Conservation (phyloP, 2,797 vertebrate species). For the Rhinogobio ventralis region DNA sequence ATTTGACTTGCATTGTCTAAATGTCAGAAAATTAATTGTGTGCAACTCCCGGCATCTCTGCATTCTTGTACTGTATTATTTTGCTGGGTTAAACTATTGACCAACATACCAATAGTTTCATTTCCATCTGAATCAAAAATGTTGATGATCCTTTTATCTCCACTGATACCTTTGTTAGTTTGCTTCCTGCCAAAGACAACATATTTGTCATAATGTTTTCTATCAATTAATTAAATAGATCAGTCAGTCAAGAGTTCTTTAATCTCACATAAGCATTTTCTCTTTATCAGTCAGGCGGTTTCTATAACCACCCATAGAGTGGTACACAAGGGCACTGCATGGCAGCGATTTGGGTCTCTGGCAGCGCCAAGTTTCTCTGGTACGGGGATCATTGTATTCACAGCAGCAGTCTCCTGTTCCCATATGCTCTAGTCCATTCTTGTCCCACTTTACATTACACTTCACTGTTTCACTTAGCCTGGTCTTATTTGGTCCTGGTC, state of each 20-base stretch:
- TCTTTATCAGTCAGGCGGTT: constrained; percentile 74
- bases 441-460: constrained; percentile 73
- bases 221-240: background rate
- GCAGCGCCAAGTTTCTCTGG: constrained; percentile 83
- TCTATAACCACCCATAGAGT: constrained; percentile 81
- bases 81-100: background rate
- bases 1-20: background rate
- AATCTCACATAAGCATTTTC: constrained; percentile 40
- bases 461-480: constrained; percentile 73
- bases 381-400: constrained; percentile 81
- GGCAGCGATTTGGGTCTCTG: constrained; percentile 80
- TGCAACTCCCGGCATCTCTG: background rate
- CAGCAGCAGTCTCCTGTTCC: constrained; percentile 73
- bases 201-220: background rate
- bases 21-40: background rate
- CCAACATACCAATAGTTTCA: background rate
- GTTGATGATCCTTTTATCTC: constrained; percentile 40
- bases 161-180: constrained; percentile 18
- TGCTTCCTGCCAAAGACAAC: constrained; percentile 13
- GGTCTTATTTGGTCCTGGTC: constrained; percentile 65
- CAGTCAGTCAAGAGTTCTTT: background rate
- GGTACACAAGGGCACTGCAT: constrained; percentile 80
- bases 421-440: constrained; percentile 65
- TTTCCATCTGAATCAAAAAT: background rate
- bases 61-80: background rate